Evolutionary conservation across 2,888 invertebrate genomes (phyloP).

Genomic region (Horisme vitalbata): DNA sequence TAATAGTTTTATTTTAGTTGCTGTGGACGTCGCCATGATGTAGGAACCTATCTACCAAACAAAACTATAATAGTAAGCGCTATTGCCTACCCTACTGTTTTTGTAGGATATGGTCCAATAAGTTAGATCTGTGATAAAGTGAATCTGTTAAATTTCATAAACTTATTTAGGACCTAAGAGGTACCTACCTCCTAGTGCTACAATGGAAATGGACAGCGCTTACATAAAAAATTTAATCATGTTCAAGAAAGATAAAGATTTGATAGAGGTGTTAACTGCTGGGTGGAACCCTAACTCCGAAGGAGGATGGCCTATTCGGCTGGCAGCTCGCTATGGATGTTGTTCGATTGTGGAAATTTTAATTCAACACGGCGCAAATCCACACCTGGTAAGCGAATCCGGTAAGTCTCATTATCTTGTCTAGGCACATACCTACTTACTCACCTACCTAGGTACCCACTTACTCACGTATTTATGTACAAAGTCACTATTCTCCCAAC

Average conservation of each 20-base stretch:
- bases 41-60: no score
- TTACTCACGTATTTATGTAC: background rate
- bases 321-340: constrained; percentile 67
- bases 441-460: background rate
- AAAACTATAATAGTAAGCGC: no score
- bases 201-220: constrained; percentile 19
- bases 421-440: background rate
- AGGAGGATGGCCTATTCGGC: constrained; percentile 72
- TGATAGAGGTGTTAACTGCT: constrained; percentile 51
- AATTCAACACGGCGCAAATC: constrained; percentile 68
- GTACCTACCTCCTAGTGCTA: background rate
- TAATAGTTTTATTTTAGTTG: no score
- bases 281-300: constrained; percentile 70
- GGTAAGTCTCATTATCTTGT: constrained; percentile 47
- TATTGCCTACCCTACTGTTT: no score
- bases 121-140: no score
- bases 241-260: constrained; percentile 52
- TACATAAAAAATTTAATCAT: constrained; percentile 43
- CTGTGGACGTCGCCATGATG: no score
- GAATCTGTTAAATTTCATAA: no score
- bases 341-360: constrained; percentile 58
- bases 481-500: background rate
- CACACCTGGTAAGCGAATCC: constrained; percentile 65
- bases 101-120: no score
- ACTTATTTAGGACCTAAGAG: no score